These are phyloP conservation scores for Platyrinchus mystaceus DNA, from an alignment of 2,797 vertebrate species.

Conservation along the genomic window DNA sequence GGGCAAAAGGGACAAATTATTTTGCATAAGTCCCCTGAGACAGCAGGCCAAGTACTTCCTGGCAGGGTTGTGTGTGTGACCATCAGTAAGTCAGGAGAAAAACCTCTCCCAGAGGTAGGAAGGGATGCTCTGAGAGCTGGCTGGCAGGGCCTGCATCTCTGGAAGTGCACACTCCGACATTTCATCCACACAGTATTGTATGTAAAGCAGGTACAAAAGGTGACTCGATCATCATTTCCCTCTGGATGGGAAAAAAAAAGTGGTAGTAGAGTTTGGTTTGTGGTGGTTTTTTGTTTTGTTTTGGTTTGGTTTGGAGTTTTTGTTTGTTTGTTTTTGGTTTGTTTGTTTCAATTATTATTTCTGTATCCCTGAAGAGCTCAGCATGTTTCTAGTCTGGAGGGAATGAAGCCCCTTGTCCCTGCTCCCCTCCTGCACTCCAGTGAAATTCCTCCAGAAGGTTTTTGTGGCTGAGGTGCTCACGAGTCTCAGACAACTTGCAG, in stretches of 20 bases:
- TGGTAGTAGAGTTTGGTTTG: background rate
- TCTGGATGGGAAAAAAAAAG: background rate
- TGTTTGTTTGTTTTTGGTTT: background rate
- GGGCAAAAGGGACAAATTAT: background rate
- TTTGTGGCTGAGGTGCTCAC: background rate
- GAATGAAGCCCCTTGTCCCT: background rate
- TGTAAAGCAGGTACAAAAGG: rapidly evolving
- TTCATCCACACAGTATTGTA: rapidly evolving
- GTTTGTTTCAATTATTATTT: background rate
- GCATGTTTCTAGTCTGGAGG: conserved; percentile 8
- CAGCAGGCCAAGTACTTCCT: background rate
- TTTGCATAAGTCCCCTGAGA: background rate
- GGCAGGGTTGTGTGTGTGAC: background rate
- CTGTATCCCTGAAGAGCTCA: background rate
- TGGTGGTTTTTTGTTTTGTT: background rate
- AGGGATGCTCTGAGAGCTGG: background rate
- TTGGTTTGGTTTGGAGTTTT: background rate
- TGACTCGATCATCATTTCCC: background rate
- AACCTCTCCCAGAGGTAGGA: background rate
- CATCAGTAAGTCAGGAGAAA: background rate
- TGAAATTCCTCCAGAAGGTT: background rate
- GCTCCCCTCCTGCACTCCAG: background rate
- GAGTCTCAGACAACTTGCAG: background rate
- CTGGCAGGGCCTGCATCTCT: background rate
- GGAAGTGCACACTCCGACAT: rapidly evolving